Evolutionary conservation across 2,113 vertebrate species (phyloP).

Genomic region (Pholis gunnellus): DNA sequence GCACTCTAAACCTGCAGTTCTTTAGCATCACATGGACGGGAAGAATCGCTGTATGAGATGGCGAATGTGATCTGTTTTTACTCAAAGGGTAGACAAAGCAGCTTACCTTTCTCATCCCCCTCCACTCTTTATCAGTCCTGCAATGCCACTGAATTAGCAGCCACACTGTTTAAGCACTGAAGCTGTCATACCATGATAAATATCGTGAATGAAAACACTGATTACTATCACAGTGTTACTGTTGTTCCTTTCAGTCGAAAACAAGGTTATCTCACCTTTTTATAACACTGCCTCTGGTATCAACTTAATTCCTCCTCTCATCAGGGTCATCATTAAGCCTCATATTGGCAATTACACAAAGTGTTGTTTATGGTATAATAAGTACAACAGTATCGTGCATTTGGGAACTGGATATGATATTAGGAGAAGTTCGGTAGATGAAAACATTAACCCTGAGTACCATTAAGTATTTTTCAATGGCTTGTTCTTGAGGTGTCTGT

Average conservation of each 20-base stretch:
- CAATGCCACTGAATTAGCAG: conserved; percentile 65
- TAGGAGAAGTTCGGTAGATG: conserved; percentile 18
- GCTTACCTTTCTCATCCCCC: conserved; percentile 45
- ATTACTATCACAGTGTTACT: conserved; percentile 61
- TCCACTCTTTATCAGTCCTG: conserved; percentile 43
- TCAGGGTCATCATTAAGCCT: conserved; percentile 49
- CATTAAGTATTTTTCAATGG: conserved; percentile 11
- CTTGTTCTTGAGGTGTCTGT: conserved; percentile 18
- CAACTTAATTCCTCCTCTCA: conserved; percentile 48
- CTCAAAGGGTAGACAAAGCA: conserved; percentile 46
- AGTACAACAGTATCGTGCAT: conserved; percentile 19
- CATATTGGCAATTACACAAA: conserved; percentile 36
- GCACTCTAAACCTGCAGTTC: not conserved
- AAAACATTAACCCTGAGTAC: conserved; percentile 30
- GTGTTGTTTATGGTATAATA: conserved; percentile 42
- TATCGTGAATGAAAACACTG: conserved; percentile 62
- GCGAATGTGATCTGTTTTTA: conserved; percentile 48
- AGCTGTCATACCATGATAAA: conserved; percentile 62
- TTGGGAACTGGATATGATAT: conserved; percentile 38
- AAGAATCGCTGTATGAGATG: conserved; percentile 4
- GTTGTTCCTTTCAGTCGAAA: conserved; percentile 31
- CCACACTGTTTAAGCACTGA: conserved; percentile 46
- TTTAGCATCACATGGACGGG: not conserved
- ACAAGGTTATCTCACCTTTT: conserved; percentile 65
- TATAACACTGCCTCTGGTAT: conserved; percentile 32